Evolutionary conservation across 2,888 invertebrate species (phyloP), one percentile per base, ranked within the genome.

Genomic region (Drosophila austrosaltans): DNA sequence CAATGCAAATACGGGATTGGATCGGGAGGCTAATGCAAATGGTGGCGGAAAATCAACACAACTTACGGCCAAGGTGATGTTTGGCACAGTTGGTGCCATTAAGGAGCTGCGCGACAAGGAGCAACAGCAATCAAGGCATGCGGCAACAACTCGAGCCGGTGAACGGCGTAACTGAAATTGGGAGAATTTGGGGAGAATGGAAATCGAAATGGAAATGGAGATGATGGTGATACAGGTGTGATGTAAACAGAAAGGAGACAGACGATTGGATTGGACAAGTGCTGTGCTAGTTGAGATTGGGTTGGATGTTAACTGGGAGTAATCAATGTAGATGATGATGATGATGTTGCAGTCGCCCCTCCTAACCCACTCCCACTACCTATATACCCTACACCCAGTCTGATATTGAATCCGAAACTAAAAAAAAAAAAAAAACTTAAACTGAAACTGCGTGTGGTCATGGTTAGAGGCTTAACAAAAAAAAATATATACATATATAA

Each of bases 81-180:
- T 95, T 91, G 95, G 95, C 73, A 95, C 95, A 82, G 95, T 95
- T 90, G 94, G 95, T 76, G 94, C 95, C 90, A 95, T 96, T 93
- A 95, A 95, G 93, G 95, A 95, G 92, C 93, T 95, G 91, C 95
- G 95, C 88, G 94, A 95, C 91, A 95, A 95, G 89, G 95, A 95
- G 92, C 94, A 95, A 93, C 93, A 94, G 76, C 94, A 95, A 87
- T 93, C 94, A 73, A 94, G 95, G 87, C 93, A 94, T 81, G 94
- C 87, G 61, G 78, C 87, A 57, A 77, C 86, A 65, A 78, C 92
- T 69, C 91, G 92, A 69, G 91, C 92, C 65, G 88, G 90, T 56
- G 92, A 91, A 72, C 87, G 92, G 59, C 87, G 92, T 76, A 92
- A 92, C 76, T 92, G 85, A 89, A 66, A 63, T n/a, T 16, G 25